Evolutionary conservation across 64 coral and sea anemone genomes (phyloP).

Genomic region (Trachythela sp.): DNA sequence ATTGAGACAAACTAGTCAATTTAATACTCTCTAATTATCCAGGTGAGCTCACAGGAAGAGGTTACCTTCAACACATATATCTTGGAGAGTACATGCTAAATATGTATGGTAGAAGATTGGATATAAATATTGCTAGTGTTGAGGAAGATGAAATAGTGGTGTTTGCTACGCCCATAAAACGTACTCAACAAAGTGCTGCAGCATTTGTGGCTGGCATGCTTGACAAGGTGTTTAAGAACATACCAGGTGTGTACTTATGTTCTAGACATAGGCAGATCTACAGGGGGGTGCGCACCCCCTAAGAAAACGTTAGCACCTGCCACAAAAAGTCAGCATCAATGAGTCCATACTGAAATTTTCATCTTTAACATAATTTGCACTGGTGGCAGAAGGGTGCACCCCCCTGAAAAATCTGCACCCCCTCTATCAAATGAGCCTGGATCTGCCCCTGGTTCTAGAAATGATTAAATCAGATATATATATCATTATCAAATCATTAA

Average conservation of each 20-base stretch:
- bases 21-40: background rate
- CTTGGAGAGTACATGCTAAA: background rate
- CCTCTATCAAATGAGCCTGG: too few relatives aligned
- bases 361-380: too few relatives aligned
- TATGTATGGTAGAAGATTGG: background rate
- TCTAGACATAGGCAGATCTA: background rate
- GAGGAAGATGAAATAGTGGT: constrained; percentile 30
- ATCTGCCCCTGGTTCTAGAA: too few relatives aligned
- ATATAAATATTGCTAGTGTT: background rate
- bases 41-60: background rate
- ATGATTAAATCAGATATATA: too few relatives aligned
- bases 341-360: too few relatives aligned
- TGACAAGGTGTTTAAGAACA: constrained; percentile 34
- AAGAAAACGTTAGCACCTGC: too few relatives aligned
- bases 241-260: background rate
- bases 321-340: too few relatives aligned
- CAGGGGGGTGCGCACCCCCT: background rate
- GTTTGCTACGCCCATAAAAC: constrained; percentile 39
- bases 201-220: constrained; percentile 71
- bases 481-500: too few relatives aligned
- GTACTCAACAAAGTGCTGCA: constrained; percentile 64
- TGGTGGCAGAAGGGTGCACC: too few relatives aligned
- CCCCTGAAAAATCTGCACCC: too few relatives aligned
- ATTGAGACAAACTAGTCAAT: background rate
- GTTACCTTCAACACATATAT: constrained; percentile 4